A percentile compares a stretch with the other conserved stretches of the same genome.
Evolutionary conservation across 35 echinoderm and acorn worm species (phyloP).

Genomic region (Apostichopus japonicus): DNA sequence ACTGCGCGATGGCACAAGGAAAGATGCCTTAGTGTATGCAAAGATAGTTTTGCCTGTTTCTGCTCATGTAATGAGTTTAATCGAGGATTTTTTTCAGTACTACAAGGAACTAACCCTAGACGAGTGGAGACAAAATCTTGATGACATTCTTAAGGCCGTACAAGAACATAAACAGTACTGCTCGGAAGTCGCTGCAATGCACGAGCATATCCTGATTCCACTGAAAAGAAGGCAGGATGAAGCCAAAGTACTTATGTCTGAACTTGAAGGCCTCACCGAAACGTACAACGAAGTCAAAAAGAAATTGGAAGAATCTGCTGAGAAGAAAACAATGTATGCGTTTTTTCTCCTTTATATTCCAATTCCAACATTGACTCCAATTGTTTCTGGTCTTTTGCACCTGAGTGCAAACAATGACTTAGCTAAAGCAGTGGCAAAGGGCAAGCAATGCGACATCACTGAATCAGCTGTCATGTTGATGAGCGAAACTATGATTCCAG

Average conservation of each 20-base stretch:
- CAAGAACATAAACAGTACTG: background rate
- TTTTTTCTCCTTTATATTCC: background rate
- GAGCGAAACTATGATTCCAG: background rate
- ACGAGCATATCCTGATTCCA: conserved; percentile 26
- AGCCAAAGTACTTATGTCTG: background rate
- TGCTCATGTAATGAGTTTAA: background rate
- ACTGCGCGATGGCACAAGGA: background rate
- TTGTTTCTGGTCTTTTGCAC: background rate
- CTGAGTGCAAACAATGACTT: background rate
- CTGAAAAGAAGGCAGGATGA: conserved; percentile 19
- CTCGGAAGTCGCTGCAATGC: background rate
- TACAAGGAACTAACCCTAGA: background rate
- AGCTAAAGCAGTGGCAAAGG: background rate
- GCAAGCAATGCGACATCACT: background rate
- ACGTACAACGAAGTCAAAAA: background rate
- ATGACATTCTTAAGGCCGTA: background rate
- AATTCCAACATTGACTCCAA: background rate
- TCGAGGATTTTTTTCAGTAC: background rate
- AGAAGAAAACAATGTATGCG: background rate
- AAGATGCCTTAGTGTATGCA: conserved; percentile 6
- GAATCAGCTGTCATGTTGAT: background rate
- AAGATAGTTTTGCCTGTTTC: background rate
- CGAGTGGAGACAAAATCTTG: background rate
- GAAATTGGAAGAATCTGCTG: background rate
- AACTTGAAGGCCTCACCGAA: background rate